A percentile compares a stretch with the other conserved stretches of the same genome.
Evolutionary conservation across 2,888 invertebrate species (phyloP).

Genomic region (Anagyrus pseudococci): DNA sequence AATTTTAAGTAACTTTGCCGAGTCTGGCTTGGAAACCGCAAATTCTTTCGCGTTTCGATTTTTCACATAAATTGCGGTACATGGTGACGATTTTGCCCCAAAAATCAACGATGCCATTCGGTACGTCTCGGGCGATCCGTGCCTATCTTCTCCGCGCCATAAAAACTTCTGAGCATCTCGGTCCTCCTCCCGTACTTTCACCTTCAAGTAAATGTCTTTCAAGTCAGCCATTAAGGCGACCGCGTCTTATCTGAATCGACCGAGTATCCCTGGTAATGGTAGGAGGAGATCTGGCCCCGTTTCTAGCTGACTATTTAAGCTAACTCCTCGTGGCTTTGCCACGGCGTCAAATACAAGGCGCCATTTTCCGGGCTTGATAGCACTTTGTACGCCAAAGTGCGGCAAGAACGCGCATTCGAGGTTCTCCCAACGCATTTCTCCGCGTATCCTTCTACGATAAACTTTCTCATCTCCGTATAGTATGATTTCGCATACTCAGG

Average conservation of each 20-base stretch:
- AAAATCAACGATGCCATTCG: constrained; percentile 45
- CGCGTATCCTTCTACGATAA: constrained; percentile 9
- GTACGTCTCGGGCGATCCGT: constrained; percentile 19
- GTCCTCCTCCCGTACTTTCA: not conserved
- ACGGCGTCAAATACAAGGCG: constrained; percentile 28
- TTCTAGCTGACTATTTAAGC: constrained; percentile 19
- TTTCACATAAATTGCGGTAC: constrained; percentile 42
- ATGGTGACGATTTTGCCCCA: constrained; percentile 37
- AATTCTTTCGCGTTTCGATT: constrained; percentile 43
- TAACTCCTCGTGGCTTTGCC: constrained; percentile 1
- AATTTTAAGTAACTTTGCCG: constrained; percentile 42
- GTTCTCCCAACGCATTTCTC: not conserved
- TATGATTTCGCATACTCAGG: not conserved
- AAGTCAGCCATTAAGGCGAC: constrained; percentile 19
- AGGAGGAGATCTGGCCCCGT: constrained; percentile 23
- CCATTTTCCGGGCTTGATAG: constrained; percentile 17
- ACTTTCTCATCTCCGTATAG: constrained; percentile 8
- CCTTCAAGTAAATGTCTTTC: constrained; percentile 15
- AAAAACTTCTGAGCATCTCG: constrained; percentile 13
- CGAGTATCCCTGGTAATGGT: constrained; percentile 30
- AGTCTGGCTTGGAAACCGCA: constrained; percentile 35
- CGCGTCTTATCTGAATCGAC: constrained; percentile 33
- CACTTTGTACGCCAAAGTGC: constrained; percentile 19
- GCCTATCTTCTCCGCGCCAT: constrained; percentile 10
- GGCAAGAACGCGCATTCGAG: constrained; percentile 2